These are phyloP conservation scores for Microcebus murinus DNA, from an alignment of 2,113 vertebrate genomes.

Conservation along the genomic window DNA sequence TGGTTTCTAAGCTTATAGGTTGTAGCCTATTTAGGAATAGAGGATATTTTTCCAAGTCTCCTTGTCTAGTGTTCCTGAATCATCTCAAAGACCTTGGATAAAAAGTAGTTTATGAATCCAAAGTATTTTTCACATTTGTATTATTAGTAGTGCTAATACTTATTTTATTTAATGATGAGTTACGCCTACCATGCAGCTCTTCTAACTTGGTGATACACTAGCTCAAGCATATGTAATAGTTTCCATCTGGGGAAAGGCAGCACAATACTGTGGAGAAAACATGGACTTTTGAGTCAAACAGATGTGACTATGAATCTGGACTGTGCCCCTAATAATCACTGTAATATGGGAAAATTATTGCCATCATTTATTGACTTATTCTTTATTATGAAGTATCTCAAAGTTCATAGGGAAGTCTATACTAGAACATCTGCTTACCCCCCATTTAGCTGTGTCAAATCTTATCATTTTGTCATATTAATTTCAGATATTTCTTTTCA, in stretches of 20 bases:
- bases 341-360: neutral
- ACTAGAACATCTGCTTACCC: neutral
- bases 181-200: neutral
- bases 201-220: neutral
- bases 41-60: neutral
- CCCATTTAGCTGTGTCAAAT: neutral
- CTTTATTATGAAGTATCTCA: constrained; percentile 17
- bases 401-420: neutral
- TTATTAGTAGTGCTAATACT: neutral
- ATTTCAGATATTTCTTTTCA: constrained; percentile 23
- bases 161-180: neutral
- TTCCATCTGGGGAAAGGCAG: neutral
- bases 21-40: neutral
- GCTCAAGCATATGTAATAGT: neutral
- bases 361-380: neutral
- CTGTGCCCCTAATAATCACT: constrained; percentile 15
- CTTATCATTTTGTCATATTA: neutral
- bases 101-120: neutral
- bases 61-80: constrained; percentile 7
- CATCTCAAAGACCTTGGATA: neutral
- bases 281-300: constrained; percentile 13
- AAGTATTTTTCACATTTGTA: neutral
- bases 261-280: neutral
- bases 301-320: neutral
- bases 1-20: neutral